Conservation (phyloP, 2,888 invertebrate genomes). For the Lobophora halterata region DNA sequence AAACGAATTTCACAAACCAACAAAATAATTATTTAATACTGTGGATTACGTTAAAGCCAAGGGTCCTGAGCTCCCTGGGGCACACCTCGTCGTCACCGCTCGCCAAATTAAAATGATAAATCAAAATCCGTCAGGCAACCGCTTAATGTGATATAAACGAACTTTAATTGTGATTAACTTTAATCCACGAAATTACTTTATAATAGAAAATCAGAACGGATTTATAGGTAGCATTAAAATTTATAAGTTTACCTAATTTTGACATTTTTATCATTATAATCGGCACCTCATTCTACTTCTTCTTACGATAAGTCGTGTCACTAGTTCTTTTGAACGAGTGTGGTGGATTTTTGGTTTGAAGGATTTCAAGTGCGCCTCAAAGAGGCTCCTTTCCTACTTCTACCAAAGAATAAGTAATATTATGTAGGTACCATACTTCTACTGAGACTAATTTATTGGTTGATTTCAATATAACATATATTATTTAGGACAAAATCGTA, state of each 20-base stretch:
- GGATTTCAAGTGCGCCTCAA: no score
- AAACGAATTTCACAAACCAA: constrained; percentile 46
- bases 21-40: constrained; percentile 62
- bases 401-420: no score
- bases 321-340: no score
- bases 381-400: no score
- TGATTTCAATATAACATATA: no score
- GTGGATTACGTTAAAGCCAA: constrained; percentile 59
- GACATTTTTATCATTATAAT: no score
- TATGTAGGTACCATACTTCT: no score
- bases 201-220: constrained; percentile 2
- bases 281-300: no score
- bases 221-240: not conserved
- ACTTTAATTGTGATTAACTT: constrained; percentile 28
- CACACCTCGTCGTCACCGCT: constrained; percentile 64
- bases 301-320: no score
- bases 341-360: no score
- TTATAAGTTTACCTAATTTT: not conserved
- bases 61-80: constrained; percentile 52
- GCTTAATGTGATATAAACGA: constrained; percentile 33
- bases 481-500: no score
- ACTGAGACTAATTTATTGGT: no score
- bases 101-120: constrained; percentile 78
- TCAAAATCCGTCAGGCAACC: constrained; percentile 68
- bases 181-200: constrained; percentile 18